Evolutionary conservation across 2,888 invertebrate species (phyloP), one percentile per base, ranked within the genome.

Genomic region (Philaethria dido): DNA sequence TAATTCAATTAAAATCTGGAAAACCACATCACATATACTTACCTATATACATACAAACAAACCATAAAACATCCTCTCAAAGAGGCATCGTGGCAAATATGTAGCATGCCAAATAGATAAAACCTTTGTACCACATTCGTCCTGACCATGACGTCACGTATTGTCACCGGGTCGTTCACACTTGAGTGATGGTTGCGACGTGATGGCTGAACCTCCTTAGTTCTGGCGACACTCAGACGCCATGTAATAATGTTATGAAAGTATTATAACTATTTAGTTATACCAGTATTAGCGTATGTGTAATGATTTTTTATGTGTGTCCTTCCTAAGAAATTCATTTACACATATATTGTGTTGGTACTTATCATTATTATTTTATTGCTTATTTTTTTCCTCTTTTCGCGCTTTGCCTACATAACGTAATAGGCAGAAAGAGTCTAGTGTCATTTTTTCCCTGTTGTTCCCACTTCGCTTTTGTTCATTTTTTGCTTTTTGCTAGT

Each of bases 171-270:
- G 87, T 87, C 87, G 75, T 87, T 87, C 83, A 85, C 86, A 78
- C 79, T 74, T 84, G 87, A 88, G 84, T 81, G 86, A 87, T 85
- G 78, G 78, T 71, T 62, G 72, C 71, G 75, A 84, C 87, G 88
- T 86, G 86, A 75, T 71, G 69, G 25, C 25, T 29, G 29, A 52
- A 52, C 73, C 69, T 74, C 74, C 77, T 74, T 74, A 73, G 73
- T 72, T 60, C 29, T 54, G 63, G 71, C 71, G 73, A 66, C 73
- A 57, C 52, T 55, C 60, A 1, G 70, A 50, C 73, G 69, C 69
- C 69, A 36, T 39, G 14, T 45, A 48, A 33, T 59, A 18, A 44
- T 29, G n/a, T 25, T 45, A 33, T 44, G 29, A 45, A 60, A 33
- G 29, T 29, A 25, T 44, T 25, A 45, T 45, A 45, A 44, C 6